Conservation (phyloP, 2,888 invertebrate genomes). For the Petrophora chlorosata region DNA sequence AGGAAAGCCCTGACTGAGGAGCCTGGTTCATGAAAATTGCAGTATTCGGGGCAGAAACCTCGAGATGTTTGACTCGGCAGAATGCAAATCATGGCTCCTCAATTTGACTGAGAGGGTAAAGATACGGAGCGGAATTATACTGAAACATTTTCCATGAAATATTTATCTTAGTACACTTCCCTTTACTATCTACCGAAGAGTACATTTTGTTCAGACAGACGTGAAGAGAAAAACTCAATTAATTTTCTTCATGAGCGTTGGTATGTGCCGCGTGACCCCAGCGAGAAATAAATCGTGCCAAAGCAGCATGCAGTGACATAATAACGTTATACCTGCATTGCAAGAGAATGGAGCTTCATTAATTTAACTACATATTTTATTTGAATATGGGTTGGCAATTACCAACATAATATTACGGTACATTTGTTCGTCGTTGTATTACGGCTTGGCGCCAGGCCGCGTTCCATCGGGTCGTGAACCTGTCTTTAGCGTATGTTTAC, state of each 20-base stretch:
- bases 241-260: conserved; percentile 18
- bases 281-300: conserved; percentile 25
- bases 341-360: conserved; percentile 27
- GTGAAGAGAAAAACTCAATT: conserved; percentile 10
- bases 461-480: conserved; percentile 24
- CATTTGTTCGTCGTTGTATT: too few species aligned
- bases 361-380: conserved; percentile 24
- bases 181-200: background rate
- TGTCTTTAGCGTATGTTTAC: conserved; percentile 20
- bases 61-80: background rate
- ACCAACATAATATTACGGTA: too few species aligned
- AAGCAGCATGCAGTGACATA: conserved; percentile 27
- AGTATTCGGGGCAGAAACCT: background rate
- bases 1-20: too few species aligned
- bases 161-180: too few species aligned
- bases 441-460: conserved; percentile 24
- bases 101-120: background rate
- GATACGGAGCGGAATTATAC: background rate
- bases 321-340: conserved; percentile 31
- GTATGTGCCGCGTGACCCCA: conserved; percentile 10
- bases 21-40: background rate
- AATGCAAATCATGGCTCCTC: background rate
- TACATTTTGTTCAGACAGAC: background rate
- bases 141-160: too few species aligned
- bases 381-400: too few species aligned